Base-by-base conservation (phyloP, 2,888 invertebrate species). In the Heliconius erato region DNA sequence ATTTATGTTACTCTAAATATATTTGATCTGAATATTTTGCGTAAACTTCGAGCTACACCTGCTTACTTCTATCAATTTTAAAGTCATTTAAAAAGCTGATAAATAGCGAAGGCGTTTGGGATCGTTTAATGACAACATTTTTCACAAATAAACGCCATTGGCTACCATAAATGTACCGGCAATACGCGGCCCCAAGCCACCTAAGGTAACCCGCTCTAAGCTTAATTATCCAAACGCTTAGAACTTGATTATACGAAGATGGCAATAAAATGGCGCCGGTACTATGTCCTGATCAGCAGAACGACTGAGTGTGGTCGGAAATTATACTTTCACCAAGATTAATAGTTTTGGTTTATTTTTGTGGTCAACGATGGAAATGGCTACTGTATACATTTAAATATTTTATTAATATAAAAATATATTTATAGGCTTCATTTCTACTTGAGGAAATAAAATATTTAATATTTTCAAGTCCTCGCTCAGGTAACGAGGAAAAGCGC, bases 151-250 rank as follows among this genome's bases (percentile, higher is more conserved):
- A 91, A 89, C 90, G 89, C 88, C 87, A 89, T 89, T 85, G 87
- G 89, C 90, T 92, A 87, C 95, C 95, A 91, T 95, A 95, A 91
- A 94, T 91, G 95, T 87, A 85, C 84, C 83, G 88, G 87, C 91
- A 93, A 94, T 94, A 94, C 92, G 94, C 94, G 93, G 90, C 91
- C 93, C 90, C 93, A 87, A 87, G 86, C 95, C 94, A 82, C 86
- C 90, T 95, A 94, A 89, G 95, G 95, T 84, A 95, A 91, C 91
- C 92, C 87, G 94, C 88, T 92, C 87, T 81, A 89, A 89, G 89
- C 90, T 91, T 93, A 94, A 95, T 95, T 94, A 95, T 93, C 92
- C 90, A 92, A 90, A 88, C 91, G 90, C 90, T 89, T 90, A 88
- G 89, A 89, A 91, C 93, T 90, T 88, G 87, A 90, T 92, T 91